Evolutionary conservation across 2,888 invertebrate genomes (phyloP).

Genomic region (Microctonus brassicae): DNA sequence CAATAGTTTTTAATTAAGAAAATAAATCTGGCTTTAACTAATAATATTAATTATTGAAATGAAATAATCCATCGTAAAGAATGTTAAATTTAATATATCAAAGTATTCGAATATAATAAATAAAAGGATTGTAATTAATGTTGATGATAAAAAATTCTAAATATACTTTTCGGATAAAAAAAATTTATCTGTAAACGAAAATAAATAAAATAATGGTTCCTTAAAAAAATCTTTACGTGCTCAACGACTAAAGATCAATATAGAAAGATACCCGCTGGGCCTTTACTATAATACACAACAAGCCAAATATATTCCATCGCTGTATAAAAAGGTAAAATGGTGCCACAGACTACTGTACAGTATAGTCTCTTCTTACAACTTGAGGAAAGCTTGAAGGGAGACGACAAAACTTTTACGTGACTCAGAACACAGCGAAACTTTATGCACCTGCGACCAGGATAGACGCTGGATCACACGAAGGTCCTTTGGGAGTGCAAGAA

Average conservation of each 20-base stretch:
- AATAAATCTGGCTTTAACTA: too few relatives aligned
- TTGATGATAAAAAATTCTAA: too few relatives aligned
- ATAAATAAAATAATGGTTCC: background rate
- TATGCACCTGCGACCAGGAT: conserved; percentile 35
- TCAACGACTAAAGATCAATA: conserved; percentile 26
- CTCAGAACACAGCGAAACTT: conserved; percentile 39
- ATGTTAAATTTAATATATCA: too few relatives aligned
- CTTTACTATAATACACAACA: background rate
- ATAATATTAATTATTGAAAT: too few relatives aligned
- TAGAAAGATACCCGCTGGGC: background rate
- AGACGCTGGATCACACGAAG: conserved; percentile 23
- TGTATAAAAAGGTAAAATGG: background rate
- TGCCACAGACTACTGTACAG: background rate
- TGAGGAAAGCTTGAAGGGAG: conserved; percentile 14
- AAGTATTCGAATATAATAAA: too few relatives aligned
- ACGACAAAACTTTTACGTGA: conserved; percentile 40
- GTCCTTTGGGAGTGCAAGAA: conserved; percentile 32
- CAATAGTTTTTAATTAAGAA: too few relatives aligned
- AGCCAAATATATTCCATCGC: conserved; percentile 1
- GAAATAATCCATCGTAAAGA: too few relatives aligned
- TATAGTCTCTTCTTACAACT: background rate
- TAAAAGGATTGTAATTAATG: too few relatives aligned
- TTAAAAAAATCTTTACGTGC: conserved; percentile 23
- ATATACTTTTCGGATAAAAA: too few relatives aligned
- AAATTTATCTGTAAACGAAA: background rate